Percentiles rank a stretch among this genome's conserved stretches.
These are phyloP conservation scores for Dolichomitus sp. DNA, from an alignment of 2,888 invertebrate genomes.

Conservation along the genomic window DNA sequence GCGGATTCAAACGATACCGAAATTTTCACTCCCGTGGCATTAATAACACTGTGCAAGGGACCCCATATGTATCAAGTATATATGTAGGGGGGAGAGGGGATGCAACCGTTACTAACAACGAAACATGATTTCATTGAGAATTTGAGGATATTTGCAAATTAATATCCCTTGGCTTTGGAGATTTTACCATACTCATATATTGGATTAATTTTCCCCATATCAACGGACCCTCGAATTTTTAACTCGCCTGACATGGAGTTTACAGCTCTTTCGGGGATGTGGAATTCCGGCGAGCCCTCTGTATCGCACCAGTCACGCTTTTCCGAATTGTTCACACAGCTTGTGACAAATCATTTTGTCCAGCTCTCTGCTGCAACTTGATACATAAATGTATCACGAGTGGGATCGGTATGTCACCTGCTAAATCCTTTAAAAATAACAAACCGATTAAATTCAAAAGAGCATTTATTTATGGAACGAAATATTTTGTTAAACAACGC, in stretches of 20 bases:
- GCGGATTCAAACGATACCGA: conserved; percentile 7
- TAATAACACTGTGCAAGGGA: not conserved
- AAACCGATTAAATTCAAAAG: conserved; percentile 1
- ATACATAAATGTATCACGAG: conserved; percentile 12
- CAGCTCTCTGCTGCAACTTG: conserved; percentile 8
- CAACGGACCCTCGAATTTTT: conserved; percentile 28
- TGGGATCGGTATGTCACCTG: conserved; percentile 11
- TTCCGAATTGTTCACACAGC: conserved; percentile 2
- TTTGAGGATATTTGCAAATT: conserved; percentile 49
- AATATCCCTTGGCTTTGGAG: conserved; percentile 52
- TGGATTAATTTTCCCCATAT: conserved; percentile 43
- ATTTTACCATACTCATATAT: conserved; percentile 36
- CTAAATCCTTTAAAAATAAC: not conserved
- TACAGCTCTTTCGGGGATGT: conserved; percentile 4
- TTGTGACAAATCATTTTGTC: conserved; percentile 18
- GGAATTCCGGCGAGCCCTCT: conserved; percentile 30
- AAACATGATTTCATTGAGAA: conserved; percentile 48
- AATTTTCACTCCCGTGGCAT: conserved; percentile 15
- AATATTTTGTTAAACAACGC: not conserved
- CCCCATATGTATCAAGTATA: not conserved
- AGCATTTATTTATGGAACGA: conserved; percentile 1
- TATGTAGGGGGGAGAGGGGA: not conserved
- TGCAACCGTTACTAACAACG: conserved; percentile 18
- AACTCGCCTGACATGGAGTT: not conserved
- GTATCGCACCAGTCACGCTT: not conserved